Conservation (phyloP, 1,140 invertebrate genomes). For the Drosophila pseudoananassae region DNA sequence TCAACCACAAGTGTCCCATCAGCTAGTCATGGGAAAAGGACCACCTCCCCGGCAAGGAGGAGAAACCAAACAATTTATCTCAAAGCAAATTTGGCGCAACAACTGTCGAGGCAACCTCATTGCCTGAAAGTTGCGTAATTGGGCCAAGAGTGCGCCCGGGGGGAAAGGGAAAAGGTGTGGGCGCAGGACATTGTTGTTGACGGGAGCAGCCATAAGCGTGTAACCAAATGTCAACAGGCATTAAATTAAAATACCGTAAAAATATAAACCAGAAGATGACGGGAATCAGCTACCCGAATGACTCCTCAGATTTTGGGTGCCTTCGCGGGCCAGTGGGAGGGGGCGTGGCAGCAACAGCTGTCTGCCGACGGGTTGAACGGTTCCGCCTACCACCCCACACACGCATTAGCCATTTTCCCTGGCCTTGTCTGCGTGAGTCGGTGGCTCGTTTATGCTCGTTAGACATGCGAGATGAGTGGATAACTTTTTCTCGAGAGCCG, state of each 20-base stretch:
- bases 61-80: constrained; percentile 61
- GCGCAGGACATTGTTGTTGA: constrained; percentile 42
- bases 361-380: constrained; percentile 43
- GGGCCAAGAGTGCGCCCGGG: constrained; percentile 1
- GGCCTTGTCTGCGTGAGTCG: constrained; percentile 45
- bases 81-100: constrained; percentile 56
- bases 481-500: constrained; percentile 39
- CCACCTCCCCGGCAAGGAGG: background rate
- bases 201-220: constrained; percentile 47
- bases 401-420: constrained; percentile 47
- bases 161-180: background rate
- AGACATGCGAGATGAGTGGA: constrained; percentile 57
- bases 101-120: constrained; percentile 35
- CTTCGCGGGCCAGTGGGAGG: background rate
- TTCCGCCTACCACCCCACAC: constrained; percentile 4
- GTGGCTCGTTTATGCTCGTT: constrained; percentile 55
- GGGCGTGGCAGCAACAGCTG: constrained; percentile 54
- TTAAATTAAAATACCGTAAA: constrained; percentile 69
- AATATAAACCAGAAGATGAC: constrained; percentile 59
- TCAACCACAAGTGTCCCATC: constrained; percentile 46
- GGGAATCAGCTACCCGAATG: constrained; percentile 47
- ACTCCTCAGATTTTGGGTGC: constrained; percentile 40
- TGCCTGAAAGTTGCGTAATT: constrained; percentile 46
- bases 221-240: constrained; percentile 73
- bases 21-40: constrained; percentile 27